Conservation (phyloP, 2,888 invertebrate species). For the Trissoscelio sp. region DNA sequence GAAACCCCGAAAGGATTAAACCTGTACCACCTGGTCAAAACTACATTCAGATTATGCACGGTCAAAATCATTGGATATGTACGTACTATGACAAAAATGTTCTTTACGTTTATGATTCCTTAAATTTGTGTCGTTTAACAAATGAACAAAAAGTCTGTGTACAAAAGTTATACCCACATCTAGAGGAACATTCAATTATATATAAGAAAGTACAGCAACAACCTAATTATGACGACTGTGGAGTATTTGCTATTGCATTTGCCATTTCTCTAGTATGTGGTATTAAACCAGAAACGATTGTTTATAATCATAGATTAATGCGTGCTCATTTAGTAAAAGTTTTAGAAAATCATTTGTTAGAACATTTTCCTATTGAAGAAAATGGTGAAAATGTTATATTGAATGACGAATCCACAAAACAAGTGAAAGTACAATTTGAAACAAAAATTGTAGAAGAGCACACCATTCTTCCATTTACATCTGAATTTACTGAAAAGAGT, state of each 20-base stretch:
- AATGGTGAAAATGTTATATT: no score
- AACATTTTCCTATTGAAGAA: constrained; percentile 25
- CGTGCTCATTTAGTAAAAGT: constrained; percentile 17
- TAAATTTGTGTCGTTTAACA: constrained; percentile 8
- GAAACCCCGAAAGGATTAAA: constrained; percentile 1
- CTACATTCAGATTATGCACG: constrained; percentile 38
- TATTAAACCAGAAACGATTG: no score
- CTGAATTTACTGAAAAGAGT: no score
- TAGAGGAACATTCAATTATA: constrained; percentile 12
- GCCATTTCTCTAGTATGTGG: constrained; percentile 12
- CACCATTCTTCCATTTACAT: no score
- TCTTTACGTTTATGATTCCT: constrained; percentile 28
- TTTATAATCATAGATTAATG: constrained; percentile 23
- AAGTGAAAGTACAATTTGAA: no score
- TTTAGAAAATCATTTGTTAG: constrained; percentile 16
- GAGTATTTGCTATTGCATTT: constrained; percentile 39
- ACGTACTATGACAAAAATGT: background rate
- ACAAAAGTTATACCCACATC: constrained; percentile 16
- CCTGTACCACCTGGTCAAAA: constrained; percentile 4
- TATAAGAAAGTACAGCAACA: constrained; percentile 29
- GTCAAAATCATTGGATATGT: constrained; percentile 36
- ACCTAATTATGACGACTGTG: constrained; percentile 22
- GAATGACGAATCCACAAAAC: no score
- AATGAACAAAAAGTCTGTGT: background rate
- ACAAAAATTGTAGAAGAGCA: no score